These are phyloP conservation scores for Melinaea menophilus DNA, from an alignment of 2,888 invertebrate genomes.

Conservation along the genomic window DNA sequence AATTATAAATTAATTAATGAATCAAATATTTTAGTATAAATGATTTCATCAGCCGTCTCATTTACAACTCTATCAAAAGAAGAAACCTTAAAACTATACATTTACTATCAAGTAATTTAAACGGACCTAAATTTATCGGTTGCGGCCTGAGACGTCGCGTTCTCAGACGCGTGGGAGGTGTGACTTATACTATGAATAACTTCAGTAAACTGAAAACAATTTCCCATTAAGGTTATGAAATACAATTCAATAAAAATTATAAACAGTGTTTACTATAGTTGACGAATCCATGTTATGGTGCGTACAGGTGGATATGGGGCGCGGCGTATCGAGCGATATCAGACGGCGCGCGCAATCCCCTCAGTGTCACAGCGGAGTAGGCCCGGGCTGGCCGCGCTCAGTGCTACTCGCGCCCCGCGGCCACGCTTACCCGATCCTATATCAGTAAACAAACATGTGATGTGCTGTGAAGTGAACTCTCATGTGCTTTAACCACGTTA, in stretches of 20 bases:
- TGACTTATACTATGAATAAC: too few species aligned
- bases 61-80: too few species aligned
- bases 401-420: conserved; percentile 48
- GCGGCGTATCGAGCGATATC: conserved; percentile 50
- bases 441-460: conserved; percentile 48
- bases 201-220: neutral
- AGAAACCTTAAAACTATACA: too few species aligned
- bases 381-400: conserved; percentile 56
- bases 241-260: conserved; percentile 20
- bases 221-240: neutral
- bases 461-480: conserved; percentile 44
- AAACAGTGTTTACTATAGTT: conserved; percentile 38
- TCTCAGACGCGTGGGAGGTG: too few species aligned
- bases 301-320: conserved; percentile 74
- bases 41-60: too few species aligned
- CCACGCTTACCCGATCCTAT: conserved; percentile 33
- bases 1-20: too few species aligned
- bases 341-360: conserved; percentile 59
- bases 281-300: conserved; percentile 66
- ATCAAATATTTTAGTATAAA: too few species aligned
- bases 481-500: neutral
- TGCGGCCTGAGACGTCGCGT: too few species aligned
- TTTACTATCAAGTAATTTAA: too few species aligned
- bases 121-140: too few species aligned
- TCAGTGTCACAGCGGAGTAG: conserved; percentile 55